phyloP scores from a whole-genome alignment of 2,888 invertebrate species.

The Stenotaenia linearis region DNA sequence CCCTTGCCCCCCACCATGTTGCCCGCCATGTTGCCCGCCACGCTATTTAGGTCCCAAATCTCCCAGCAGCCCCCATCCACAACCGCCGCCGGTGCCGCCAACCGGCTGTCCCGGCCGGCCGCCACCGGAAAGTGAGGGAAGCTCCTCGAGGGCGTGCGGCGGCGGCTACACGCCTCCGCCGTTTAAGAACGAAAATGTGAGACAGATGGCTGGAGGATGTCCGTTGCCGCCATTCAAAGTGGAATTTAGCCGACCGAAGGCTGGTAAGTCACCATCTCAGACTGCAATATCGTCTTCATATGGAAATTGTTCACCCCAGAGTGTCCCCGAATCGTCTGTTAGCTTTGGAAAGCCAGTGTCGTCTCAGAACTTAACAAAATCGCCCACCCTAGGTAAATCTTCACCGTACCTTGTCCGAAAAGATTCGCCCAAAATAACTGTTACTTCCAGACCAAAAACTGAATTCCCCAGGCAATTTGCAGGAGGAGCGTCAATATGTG shows the following conservation, averaged over 20 bases:
- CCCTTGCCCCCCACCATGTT: background rate
- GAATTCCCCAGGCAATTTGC: background rate
- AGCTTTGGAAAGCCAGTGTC: background rate
- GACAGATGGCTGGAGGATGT: background rate
- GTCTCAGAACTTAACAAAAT: background rate
- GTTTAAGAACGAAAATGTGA: background rate
- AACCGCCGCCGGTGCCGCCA: background rate
- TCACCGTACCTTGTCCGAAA: background rate
- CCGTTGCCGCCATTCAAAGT: background rate
- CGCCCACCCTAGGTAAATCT: background rate
- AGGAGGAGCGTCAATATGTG: too few relatives aligned
- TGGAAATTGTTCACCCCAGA: background rate
- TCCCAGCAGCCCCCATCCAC: background rate
- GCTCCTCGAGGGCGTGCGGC: too few relatives aligned
- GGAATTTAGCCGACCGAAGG: background rate
- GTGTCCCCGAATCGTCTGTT: background rate
- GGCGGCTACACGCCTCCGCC: background rate
- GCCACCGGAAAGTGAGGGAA: too few relatives aligned
- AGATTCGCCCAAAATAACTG: background rate
- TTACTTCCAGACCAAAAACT: background rate
- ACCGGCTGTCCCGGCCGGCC: background rate
- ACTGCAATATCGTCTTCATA: background rate
- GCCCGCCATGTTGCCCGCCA: background rate
- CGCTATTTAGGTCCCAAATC: background rate
- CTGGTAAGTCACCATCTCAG: background rate